Percentiles rank a stretch among this genome's conserved stretches.
Evolutionary conservation across 2,888 invertebrate species (phyloP).

Genomic region (Dynastes hyllus): DNA sequence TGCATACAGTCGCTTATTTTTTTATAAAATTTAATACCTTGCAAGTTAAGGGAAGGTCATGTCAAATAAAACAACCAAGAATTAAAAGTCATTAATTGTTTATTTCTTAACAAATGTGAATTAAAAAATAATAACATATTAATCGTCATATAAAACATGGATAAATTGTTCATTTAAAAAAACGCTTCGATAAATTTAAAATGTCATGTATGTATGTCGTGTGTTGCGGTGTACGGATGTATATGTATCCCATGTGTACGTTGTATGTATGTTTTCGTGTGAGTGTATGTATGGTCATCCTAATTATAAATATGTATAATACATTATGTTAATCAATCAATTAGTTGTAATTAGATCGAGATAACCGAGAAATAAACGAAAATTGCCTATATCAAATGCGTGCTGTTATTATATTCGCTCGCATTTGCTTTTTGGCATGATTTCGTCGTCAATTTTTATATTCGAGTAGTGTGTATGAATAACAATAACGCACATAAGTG

Average conservation of each 20-base stretch:
- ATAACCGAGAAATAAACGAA: constrained; percentile 19
- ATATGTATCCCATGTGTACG: constrained; percentile 25
- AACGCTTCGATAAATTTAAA: constrained; percentile 50
- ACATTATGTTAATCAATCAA: constrained; percentile 32
- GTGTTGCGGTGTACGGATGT: constrained; percentile 4
- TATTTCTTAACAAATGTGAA: constrained; percentile 56
- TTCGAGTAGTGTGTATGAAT: background rate
- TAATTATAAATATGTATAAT: constrained; percentile 24
- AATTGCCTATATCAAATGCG: background rate
- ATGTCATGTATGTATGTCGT: constrained; percentile 43
- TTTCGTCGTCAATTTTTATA: background rate
- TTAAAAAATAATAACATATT: constrained; percentile 55
- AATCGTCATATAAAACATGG: constrained; percentile 53
- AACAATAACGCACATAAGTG: background rate
- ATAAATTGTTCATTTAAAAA: constrained; percentile 49
- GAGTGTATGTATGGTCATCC: constrained; percentile 6
- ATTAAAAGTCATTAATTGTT: constrained; percentile 55
- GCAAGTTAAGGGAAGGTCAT: background rate
- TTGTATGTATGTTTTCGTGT: constrained; percentile 3
- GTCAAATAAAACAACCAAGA: constrained; percentile 25
- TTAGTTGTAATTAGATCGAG: constrained; percentile 2
- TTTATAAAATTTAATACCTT: background rate
- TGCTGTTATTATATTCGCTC: too few species aligned
- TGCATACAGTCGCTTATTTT: too few species aligned
- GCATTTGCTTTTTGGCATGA: too few species aligned